Base-by-base conservation (phyloP, 2,113 vertebrate species). In the Cepphus grylle region DNA sequence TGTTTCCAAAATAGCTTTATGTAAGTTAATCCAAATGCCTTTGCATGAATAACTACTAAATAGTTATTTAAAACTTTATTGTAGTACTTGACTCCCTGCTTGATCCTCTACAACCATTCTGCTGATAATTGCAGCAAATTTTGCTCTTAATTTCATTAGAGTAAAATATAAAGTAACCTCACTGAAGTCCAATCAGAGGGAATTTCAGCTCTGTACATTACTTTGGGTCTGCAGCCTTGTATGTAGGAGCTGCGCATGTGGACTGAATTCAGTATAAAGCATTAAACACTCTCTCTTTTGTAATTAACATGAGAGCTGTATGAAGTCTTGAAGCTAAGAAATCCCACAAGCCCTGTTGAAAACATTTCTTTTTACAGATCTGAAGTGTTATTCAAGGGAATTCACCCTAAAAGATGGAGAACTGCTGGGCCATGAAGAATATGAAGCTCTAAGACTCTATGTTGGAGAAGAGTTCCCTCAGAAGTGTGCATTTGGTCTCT, bases 261-360 rank as follows among this genome's bases (percentile, higher is more conserved):
- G 84, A 56, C 53, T 85, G 70, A 89, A 94, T 96, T 91, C 55
- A 40, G 22, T 38, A 82, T 21, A 77, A 83, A 69, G 36, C 59
- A 32, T 90, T 69, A 63, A 89, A 84, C 0, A 0, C 38, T 12
- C 1, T 52, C 56, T 61, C 77, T 67, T 93, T 88, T 61, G 65
- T 87, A 91, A 92, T 96, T 89, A 94, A 87, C 42, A 11, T 76
- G 78, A 95, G 61, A 84, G 13, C 56, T 72, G 15, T n/a, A 43
- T 72, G 66, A 74, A 92, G 56, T 62, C 88, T 79, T 84, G 53
- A 88, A 94, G 81, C 43, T 65, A 91, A 3, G 3, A 91, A 89
- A 95, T 90, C 86, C 65, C 18, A 1, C 40, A 89, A 89, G 40
- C 36, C 58, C 61, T 70, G 43, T 53, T 61, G 56, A 78, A 74